Evolutionary conservation across 1,140 invertebrate species (phyloP).

Genomic region (Amyelois transitella): DNA sequence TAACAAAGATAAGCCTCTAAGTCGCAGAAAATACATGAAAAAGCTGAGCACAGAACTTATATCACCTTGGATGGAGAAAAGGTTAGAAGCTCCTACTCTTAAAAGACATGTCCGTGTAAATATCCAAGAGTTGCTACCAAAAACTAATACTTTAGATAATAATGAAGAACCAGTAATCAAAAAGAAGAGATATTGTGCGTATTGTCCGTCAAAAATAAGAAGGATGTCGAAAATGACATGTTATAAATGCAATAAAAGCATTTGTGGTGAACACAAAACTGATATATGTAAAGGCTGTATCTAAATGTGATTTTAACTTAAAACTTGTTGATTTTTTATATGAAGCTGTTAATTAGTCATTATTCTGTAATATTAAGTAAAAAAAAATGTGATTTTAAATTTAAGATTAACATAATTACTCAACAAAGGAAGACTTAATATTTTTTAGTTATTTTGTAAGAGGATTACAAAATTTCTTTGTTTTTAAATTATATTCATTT

Average conservation of each 20-base stretch:
- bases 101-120: not conserved
- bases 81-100: conserved; percentile 11
- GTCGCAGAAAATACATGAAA: conserved; percentile 6
- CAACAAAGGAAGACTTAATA: too few species aligned
- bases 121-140: conserved; percentile 9
- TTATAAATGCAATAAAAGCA: conserved; percentile 15
- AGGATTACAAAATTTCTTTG: not conserved
- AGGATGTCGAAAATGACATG: conserved; percentile 18
- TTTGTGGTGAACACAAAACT: conserved; percentile 18
- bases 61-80: too few species aligned
- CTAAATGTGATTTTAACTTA: not conserved
- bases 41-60: conserved; percentile 11
- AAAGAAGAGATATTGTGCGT: conserved; percentile 20
- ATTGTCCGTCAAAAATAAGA: conserved; percentile 23
- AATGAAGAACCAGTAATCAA: conserved; percentile 16
- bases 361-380: not conserved
- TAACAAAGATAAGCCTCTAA: conserved; percentile 17
- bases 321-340: not conserved
- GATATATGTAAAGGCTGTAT: not conserved
- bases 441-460: not conserved
- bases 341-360: not conserved
- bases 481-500: not conserved
- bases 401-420: not conserved
- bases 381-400: not conserved
- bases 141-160: conserved; percentile 7